These are phyloP conservation scores for Lates calcarifer DNA, from an alignment of 2,113 vertebrate genomes.

Conservation along the genomic window DNA sequence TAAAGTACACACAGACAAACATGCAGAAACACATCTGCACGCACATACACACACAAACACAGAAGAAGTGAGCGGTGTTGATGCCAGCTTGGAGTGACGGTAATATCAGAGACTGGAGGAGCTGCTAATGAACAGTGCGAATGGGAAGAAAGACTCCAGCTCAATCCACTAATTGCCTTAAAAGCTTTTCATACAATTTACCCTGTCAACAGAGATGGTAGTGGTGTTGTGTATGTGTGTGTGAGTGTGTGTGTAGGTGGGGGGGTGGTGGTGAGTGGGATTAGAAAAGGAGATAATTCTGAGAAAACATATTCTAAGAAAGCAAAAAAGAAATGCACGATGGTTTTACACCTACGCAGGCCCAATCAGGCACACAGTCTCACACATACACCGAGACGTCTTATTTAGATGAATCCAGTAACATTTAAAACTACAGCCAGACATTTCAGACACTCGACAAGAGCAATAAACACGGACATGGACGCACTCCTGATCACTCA, in stretches of 20 bases:
- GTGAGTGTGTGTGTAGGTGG: constrained; percentile 36
- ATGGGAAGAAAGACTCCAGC: constrained; percentile 84
- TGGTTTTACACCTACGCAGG: constrained; percentile 74
- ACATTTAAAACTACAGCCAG: constrained; percentile 63
- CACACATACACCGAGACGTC: constrained; percentile 56
- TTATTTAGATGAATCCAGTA: constrained; percentile 50
- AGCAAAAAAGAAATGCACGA: constrained; percentile 66
- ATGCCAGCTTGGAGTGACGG: constrained; percentile 81
- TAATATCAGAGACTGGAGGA: constrained; percentile 84
- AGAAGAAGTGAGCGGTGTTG: constrained; percentile 72
- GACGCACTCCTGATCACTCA: constrained; percentile 23
- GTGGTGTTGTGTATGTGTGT: constrained; percentile 15
- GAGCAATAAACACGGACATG: constrained; percentile 23
- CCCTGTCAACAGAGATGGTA: constrained; percentile 83
- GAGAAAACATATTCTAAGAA: constrained; percentile 78
- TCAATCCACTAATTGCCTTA: constrained; percentile 87
- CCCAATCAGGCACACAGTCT: constrained; percentile 59
- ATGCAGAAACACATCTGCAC: constrained; percentile 50
- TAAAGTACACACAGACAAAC: constrained; percentile 69
- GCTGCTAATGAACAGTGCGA: constrained; percentile 85
- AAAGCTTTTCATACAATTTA: constrained; percentile 87
- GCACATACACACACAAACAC: constrained; percentile 27
- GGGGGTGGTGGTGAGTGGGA: constrained; percentile 51
- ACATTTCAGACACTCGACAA: constrained; percentile 52
- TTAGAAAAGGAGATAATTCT: constrained; percentile 76